Evolutionary conservation across 1,140 invertebrate genomes (phyloP).

Genomic region (Sarcophaga peregrina): DNA sequence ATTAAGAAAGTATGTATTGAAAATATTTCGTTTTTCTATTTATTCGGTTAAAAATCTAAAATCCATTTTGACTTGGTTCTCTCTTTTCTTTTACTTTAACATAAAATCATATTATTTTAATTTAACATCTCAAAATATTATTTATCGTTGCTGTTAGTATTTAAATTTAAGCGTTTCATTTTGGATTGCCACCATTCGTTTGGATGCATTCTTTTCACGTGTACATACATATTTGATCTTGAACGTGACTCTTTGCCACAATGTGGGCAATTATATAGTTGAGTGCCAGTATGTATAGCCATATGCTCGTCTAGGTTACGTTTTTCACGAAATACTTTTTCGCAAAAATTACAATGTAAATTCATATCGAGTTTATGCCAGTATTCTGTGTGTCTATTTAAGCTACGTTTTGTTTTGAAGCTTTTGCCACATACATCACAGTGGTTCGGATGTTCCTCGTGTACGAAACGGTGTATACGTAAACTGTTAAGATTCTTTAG

Average conservation of each 20-base stretch:
- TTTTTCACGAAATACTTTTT: slow-evolving; percentile 60
- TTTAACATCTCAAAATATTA: too few relatives aligned
- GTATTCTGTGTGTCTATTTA: slow-evolving; percentile 57
- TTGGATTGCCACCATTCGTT: slow-evolving; percentile 61
- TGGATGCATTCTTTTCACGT: slow-evolving; percentile 61
- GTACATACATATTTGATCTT: slow-evolving; percentile 65
- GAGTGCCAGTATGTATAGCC: slow-evolving; percentile 65
- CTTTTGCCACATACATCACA: slow-evolving; percentile 58
- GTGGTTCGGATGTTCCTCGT: slow-evolving; percentile 53
- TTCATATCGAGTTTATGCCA: slow-evolving; percentile 58
- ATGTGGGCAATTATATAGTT: slow-evolving; percentile 63
- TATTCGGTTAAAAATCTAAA: too few relatives aligned
- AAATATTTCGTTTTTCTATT: too few relatives aligned
- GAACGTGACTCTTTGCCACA: slow-evolving; percentile 63
- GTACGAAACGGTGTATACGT: slow-evolving; percentile 56
- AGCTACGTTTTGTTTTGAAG: slow-evolving; percentile 48
- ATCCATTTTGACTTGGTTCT: too few relatives aligned
- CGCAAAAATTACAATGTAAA: slow-evolving; percentile 60
- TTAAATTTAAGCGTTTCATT: slow-evolving; percentile 59
- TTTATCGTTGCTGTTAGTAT: slow-evolving; percentile 46
- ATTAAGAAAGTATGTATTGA: too few relatives aligned
- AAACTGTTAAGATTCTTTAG: slow-evolving; percentile 60
- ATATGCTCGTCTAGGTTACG: slow-evolving; percentile 61
- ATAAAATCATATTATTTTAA: too few relatives aligned
- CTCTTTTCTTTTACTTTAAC: too few relatives aligned